These are phyloP conservation scores for Platichthys stellatus DNA, from an alignment of 2,113 vertebrate genomes.

Conservation along the genomic window DNA sequence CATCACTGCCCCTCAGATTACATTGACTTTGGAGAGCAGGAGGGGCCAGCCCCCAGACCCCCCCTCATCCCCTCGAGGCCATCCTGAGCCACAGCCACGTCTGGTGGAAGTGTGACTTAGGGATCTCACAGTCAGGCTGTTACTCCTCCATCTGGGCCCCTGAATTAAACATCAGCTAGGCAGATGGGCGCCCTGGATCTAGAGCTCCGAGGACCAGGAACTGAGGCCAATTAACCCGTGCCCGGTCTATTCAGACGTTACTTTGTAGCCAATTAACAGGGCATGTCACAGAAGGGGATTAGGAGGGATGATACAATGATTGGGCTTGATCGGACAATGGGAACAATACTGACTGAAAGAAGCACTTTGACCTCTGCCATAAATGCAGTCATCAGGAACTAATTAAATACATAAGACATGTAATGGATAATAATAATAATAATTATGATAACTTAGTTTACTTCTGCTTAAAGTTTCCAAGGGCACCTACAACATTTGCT, in stretches of 20 bases:
- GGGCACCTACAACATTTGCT: neutral
- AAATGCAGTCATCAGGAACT: constrained; percentile 14
- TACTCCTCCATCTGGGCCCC: constrained; percentile 71
- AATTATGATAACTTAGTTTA: neutral
- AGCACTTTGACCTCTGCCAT: constrained; percentile 9
- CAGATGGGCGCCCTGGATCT: constrained; percentile 64
- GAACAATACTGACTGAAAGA: neutral
- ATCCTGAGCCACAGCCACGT: constrained; percentile 46
- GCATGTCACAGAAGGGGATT: constrained; percentile 40
- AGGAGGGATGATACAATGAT: constrained; percentile 36
- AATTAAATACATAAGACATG: constrained; percentile 1
- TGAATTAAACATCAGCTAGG: constrained; percentile 75
- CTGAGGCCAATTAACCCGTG: constrained; percentile 73
- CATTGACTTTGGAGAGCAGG: constrained; percentile 30
- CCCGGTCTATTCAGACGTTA: constrained; percentile 51
- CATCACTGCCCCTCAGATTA: constrained; percentile 39
- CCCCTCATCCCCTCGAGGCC: constrained; percentile 20
- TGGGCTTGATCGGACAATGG: constrained; percentile 43
- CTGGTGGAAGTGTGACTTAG: constrained; percentile 61
- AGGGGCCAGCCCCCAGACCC: constrained; percentile 22
- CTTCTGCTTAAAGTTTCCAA: neutral
- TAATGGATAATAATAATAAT: neutral
- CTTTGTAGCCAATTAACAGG: constrained; percentile 64
- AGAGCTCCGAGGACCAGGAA: constrained; percentile 47
- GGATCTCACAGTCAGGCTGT: constrained; percentile 62